Evolutionary conservation across 1,140 invertebrate genomes (phyloP), one percentile per base, ranked within the genome.

Genomic region (Acromyrmex charruanus): DNA sequence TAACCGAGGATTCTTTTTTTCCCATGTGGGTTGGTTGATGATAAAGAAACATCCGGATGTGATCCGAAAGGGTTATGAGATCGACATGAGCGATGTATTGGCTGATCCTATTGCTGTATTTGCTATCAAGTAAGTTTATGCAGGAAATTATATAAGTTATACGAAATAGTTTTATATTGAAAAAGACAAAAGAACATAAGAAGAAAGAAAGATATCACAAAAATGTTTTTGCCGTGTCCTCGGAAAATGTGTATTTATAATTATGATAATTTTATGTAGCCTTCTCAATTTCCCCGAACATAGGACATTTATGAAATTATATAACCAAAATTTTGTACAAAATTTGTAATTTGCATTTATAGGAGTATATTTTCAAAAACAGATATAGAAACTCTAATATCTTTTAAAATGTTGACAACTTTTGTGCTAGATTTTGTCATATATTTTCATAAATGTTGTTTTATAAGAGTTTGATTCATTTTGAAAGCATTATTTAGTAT

Each of bases 1-100:
- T 7, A 97, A 97, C 61, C 96, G 98, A n/a, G 98, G 98, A 0
- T 98, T 99, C 94, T 99, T 99, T 95, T 99, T 99, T 94, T 95
- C 98, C 0, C 98, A 99, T 91, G 97, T 99, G 49, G 98, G 98
- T 1, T 99, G 98, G 98, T 95, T 99, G 88, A 96, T 98, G 96
- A 96, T 96, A 95, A 96, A 96, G 75, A 99, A 99, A 94, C 98
- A 99, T 94, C 98, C 98, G 0, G 97, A 98, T 80, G 98, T 99
- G 0, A 95, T 97, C 25, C 95, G 94, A 28, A 97, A 97, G 90
- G 98, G 98, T 6, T 95, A 95, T 21, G 95, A 96, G 81, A 95
- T 99, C 18, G 98, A 99, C 93, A 96, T 99, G 94, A 96, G 95
- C 28, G 98, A 99, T 92, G 95, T 99, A 12, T 79, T 95, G 18